A percentile compares a stretch with the other conserved stretches of the same genome.
These are phyloP conservation scores for Isoperla grammatica DNA, from an alignment of 2,888 invertebrate species.

Conservation along the genomic window DNA sequence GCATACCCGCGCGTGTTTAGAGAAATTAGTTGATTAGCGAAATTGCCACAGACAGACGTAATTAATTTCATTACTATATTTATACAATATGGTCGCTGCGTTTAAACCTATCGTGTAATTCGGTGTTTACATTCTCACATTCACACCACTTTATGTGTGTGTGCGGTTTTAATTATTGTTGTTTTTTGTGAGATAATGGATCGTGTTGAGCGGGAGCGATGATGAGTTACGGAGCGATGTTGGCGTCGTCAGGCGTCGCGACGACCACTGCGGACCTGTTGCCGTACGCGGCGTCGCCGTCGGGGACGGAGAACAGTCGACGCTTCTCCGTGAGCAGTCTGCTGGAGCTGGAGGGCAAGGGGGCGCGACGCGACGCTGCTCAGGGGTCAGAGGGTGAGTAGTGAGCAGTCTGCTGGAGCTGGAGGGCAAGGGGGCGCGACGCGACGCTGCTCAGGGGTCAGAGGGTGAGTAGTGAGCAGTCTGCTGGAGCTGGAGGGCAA, in stretches of 20 bases:
- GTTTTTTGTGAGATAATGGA: too few species aligned
- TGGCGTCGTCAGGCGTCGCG: constrained; percentile 15
- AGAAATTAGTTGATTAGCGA: constrained; percentile 10
- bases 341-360: constrained; percentile 27
- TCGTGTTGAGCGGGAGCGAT: too few species aligned
- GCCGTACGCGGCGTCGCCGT: constrained; percentile 9
- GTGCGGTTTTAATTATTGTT: too few species aligned
- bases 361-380: constrained; percentile 6
- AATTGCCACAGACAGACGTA: not conserved
- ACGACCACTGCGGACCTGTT: not conserved
- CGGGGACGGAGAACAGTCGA: constrained; percentile 23
- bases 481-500: constrained; percentile 4
- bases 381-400: constrained; percentile 20
- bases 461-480: too few species aligned
- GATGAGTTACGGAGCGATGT: constrained; percentile 24
- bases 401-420: not conserved
- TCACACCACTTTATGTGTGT: too few species aligned
- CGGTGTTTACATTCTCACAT: not conserved
- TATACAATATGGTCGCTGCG: too few species aligned
- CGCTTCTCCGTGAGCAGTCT: constrained; percentile 30
- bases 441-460: not conserved
- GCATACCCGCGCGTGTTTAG: too few species aligned
- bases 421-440: not conserved
- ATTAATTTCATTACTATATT: too few species aligned
- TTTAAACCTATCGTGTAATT: too few species aligned